These are phyloP conservation scores for Centroberyx gerrardi DNA, from an alignment of 2,797 vertebrate genomes.

Conservation along the genomic window DNA sequence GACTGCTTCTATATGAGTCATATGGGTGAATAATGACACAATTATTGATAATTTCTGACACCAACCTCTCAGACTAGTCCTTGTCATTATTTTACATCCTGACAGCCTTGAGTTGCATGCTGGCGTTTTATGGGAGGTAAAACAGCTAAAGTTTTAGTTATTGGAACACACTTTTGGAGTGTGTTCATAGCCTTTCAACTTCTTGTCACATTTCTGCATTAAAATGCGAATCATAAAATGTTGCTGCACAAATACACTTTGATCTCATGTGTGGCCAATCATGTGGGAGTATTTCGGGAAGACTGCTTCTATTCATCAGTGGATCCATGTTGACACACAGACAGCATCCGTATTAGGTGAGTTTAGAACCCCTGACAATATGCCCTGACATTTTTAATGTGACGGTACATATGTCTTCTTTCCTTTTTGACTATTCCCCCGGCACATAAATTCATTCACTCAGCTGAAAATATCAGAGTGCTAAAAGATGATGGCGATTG, in stretches of 20 bases:
- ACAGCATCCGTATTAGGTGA: constrained; percentile 31
- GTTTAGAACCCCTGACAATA: constrained; percentile 22
- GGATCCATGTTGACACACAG: constrained; percentile 18
- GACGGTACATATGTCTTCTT: background rate
- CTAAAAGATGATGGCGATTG: constrained; percentile 8
- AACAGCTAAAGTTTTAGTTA: constrained; percentile 59
- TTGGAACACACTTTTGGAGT: constrained; percentile 61
- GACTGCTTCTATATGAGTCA: constrained; percentile 40
- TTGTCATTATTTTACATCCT: constrained; percentile 46
- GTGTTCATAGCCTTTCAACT: constrained; percentile 56
- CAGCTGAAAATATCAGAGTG: constrained; percentile 20
- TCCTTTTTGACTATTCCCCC: background rate
- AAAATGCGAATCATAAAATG: constrained; percentile 61
- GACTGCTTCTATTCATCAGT: constrained; percentile 44
- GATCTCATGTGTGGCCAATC: constrained; percentile 55
- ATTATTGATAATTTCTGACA: constrained; percentile 56
- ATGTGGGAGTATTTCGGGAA: constrained; percentile 16
- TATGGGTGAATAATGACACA: constrained; percentile 39
- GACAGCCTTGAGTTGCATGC: constrained; percentile 39
- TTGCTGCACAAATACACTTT: constrained; percentile 54
- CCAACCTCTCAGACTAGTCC: constrained; percentile 37
- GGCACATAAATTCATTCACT: constrained; percentile 14
- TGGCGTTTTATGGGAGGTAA: constrained; percentile 53
- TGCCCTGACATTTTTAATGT: constrained; percentile 20
- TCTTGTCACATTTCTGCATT: constrained; percentile 56